Conservation (phyloP, 2,113 vertebrate species). For the Gasterosteus nipponicus region DNA sequence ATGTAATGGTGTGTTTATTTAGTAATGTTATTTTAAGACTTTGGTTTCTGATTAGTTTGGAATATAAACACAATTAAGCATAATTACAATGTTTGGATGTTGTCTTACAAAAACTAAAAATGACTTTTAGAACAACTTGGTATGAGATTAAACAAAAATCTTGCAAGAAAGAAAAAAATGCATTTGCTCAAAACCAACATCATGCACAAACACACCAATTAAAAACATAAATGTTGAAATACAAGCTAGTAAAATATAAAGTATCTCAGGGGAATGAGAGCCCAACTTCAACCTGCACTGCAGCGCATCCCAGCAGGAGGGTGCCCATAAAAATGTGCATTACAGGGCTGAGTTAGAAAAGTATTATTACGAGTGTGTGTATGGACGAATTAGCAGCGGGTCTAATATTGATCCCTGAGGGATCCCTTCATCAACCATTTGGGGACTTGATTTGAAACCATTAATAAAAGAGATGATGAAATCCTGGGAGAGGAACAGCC, state of each 20-base stretch:
- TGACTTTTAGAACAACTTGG: background rate
- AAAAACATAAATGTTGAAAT: background rate
- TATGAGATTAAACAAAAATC: no score
- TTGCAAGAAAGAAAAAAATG: background rate
- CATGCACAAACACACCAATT: background rate
- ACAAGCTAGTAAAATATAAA: background rate
- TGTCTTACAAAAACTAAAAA: background rate
- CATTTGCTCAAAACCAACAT: background rate
- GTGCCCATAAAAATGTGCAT: background rate
- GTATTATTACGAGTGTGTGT: background rate
- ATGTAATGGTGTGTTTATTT: slow-evolving; percentile 1
- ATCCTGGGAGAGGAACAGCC: no score
- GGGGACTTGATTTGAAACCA: background rate
- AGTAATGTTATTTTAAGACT: slow-evolving; percentile 1
- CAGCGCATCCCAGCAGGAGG: background rate
- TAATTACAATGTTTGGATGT: slow-evolving; percentile 5
- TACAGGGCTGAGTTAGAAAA: background rate
- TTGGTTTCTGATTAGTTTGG: slow-evolving; percentile 30
- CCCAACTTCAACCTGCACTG: background rate
- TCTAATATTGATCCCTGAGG: background rate
- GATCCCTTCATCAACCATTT: background rate
- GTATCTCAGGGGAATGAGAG: background rate
- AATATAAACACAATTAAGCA: slow-evolving; percentile 9
- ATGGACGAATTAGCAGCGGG: background rate
- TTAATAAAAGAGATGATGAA: background rate